These are phyloP conservation scores for Nibea coibor DNA, from an alignment of 2,113 vertebrate species.

Conservation along the genomic window DNA sequence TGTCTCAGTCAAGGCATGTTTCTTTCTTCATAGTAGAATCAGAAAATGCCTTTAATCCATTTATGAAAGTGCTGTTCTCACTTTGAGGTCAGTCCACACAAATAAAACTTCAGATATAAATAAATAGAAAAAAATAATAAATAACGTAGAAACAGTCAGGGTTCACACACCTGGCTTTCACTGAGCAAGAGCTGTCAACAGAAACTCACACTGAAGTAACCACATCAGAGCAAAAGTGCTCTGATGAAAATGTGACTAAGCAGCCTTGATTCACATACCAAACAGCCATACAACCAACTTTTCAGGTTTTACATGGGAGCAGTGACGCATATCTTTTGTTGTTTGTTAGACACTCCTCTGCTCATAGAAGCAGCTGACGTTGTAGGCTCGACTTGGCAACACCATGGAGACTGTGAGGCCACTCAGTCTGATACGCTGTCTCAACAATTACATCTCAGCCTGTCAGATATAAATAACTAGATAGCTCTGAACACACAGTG, in stretches of 20 bases:
- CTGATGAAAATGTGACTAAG: slow-evolving; percentile 39
- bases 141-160: neutral
- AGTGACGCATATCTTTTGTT: slow-evolving; percentile 72
- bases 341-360: slow-evolving; percentile 70
- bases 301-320: slow-evolving; percentile 78
- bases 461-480: neutral
- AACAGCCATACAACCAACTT: slow-evolving; percentile 70
- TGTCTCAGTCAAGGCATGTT: slow-evolving; percentile 16
- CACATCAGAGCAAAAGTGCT: neutral
- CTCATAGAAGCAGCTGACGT: slow-evolving; percentile 46
- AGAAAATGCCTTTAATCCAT: slow-evolving; percentile 1
- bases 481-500: neutral
- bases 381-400: neutral
- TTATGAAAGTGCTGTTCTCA: neutral
- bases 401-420: slow-evolving; percentile 3
- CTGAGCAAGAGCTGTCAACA: neutral
- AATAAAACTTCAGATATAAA: neutral
- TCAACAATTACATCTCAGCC: slow-evolving; percentile 9
- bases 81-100: neutral
- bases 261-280: slow-evolving; percentile 55
- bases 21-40: neutral
- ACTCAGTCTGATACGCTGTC: slow-evolving; percentile 11
- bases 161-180: slow-evolving; percentile 5
- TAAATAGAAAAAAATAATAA: neutral
- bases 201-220: slow-evolving; percentile 35